A percentile compares a stretch with the other conserved stretches of the same genome.
These are phyloP conservation scores for Bovichtus diacanthus DNA, from an alignment of 2,797 vertebrate species.

Conservation along the genomic window DNA sequence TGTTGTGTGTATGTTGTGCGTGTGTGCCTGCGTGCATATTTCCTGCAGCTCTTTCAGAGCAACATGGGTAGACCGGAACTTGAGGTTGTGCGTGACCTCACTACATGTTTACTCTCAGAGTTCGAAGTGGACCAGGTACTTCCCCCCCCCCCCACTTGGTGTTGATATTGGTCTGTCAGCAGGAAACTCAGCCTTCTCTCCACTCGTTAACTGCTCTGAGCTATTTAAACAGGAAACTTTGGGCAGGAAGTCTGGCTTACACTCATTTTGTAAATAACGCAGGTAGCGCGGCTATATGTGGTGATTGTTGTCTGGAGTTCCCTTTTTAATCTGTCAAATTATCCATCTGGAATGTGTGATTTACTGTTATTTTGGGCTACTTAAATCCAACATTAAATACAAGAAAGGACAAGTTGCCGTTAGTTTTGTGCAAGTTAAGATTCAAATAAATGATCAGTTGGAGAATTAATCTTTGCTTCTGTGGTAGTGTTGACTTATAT, in stretches of 20 bases:
- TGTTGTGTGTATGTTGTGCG: constrained; percentile 52
- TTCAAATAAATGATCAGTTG: constrained; percentile 10
- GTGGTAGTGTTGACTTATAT: constrained; percentile 32
- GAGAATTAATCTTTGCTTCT: constrained; percentile 9
- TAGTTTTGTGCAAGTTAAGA: constrained; percentile 2
- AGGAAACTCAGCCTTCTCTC: constrained; percentile 84
- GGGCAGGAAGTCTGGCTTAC: constrained; percentile 74
- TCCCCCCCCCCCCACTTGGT: constrained; percentile 47
- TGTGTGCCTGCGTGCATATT: constrained; percentile 53
- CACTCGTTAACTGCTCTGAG: constrained; percentile 48
- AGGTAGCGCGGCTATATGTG: constrained; percentile 45
- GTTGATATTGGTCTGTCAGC: constrained; percentile 76
- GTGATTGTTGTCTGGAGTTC: constrained; percentile 13
- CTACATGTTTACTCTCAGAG: constrained; percentile 88
- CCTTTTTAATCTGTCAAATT: constrained; percentile 10
- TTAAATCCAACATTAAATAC: constrained; percentile 1
- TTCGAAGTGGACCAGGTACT: constrained; percentile 92
- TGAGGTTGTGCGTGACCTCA: constrained; percentile 85
- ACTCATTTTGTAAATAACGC: constrained; percentile 71
- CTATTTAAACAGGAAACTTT: constrained; percentile 76
- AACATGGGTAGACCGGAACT: constrained; percentile 79
- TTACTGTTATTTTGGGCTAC: background rate
- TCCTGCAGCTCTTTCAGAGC: constrained; percentile 93
- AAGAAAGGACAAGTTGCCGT: background rate
- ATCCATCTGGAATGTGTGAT: constrained; percentile 15